phyloP scores from a whole-genome alignment of 2,888 invertebrate species.

The Tenthredo distinguenda region DNA sequence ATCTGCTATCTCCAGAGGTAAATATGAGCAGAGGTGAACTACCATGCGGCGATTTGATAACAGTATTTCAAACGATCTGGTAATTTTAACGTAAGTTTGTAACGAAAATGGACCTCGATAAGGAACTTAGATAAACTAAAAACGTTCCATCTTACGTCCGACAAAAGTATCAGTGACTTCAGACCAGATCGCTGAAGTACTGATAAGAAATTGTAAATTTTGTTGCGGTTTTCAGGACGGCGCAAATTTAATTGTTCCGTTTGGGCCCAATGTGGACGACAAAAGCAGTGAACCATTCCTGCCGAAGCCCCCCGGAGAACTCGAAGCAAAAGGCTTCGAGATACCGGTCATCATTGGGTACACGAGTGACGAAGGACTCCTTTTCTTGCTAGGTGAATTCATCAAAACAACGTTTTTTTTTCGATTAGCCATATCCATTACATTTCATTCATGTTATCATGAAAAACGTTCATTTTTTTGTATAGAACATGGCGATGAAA shows the following conservation, averaged over 20 bases:
- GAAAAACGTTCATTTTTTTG: neutral
- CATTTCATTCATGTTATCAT: neutral
- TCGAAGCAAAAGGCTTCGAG: conserved; percentile 30
- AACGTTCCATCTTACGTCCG: neutral
- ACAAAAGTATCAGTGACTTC: neutral
- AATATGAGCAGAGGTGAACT: neutral
- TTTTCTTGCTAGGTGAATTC: conserved; percentile 8
- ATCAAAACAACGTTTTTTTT: neutral
- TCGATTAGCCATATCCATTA: neutral
- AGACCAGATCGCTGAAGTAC: neutral
- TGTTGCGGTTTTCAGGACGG: neutral
- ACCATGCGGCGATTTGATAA: neutral
- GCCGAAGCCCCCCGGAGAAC: neutral
- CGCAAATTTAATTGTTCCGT: neutral
- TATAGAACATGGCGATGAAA: neutral
- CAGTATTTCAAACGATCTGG: neutral
- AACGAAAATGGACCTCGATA: neutral
- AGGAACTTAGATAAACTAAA: neutral
- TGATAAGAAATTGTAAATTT: no score
- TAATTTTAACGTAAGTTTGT: neutral
- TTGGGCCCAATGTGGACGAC: conserved; percentile 27
- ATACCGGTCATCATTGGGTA: conserved; percentile 46
- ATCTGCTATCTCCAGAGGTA: conserved; percentile 60
- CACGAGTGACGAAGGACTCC: conserved; percentile 22
- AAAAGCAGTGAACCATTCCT: conserved; percentile 38